Evolutionary conservation across 1,140 invertebrate species (phyloP).

Genomic region (Diploscapter pachys): DNA sequence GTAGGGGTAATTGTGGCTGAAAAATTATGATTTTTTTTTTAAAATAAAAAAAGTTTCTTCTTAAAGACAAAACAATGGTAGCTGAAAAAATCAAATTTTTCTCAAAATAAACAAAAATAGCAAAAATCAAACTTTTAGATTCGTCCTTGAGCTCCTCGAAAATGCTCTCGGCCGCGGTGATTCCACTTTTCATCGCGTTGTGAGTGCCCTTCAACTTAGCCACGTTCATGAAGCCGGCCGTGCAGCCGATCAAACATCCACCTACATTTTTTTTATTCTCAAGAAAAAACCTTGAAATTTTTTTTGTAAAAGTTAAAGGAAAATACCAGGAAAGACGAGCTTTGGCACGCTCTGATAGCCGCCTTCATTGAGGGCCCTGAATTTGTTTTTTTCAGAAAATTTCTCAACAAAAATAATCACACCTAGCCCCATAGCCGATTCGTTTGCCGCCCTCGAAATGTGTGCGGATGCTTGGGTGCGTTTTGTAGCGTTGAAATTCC

Average conservation of each 20-base stretch:
- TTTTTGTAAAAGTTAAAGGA: too few species aligned
- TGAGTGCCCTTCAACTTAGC: conserved; percentile 96
- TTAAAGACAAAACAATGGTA: not conserved
- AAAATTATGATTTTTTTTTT: conserved; percentile 16
- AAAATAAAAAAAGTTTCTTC: too few species aligned
- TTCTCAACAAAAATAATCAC: too few species aligned
- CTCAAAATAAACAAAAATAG: not conserved
- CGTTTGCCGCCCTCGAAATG: conserved; percentile 78
- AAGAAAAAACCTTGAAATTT: too few species aligned
- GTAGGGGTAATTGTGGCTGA: conserved; percentile 70
- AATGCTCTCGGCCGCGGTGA: conserved; percentile 87
- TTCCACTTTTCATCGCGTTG: conserved; percentile 96
- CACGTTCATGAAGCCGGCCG: conserved; percentile 91
- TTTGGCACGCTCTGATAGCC: conserved; percentile 84
- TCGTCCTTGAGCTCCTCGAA: conserved; percentile 67
- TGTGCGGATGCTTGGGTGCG: conserved; percentile 78
- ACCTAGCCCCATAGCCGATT: conserved; percentile 83
- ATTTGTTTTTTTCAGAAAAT: too few species aligned
- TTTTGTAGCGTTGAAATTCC: conserved; percentile 72
- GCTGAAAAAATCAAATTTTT: not conserved
- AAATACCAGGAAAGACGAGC: conserved; percentile 88
- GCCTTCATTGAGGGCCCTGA: conserved; percentile 86
- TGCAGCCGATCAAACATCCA: conserved; percentile 84
- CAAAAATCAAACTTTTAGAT: not conserved
- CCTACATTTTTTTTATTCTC: conserved; percentile 55